A percentile compares a stretch with the other conserved stretches of the same genome.
These are phyloP conservation scores for Corydoras maculifer DNA, from an alignment of 2,113 vertebrate genomes.

Conservation along the genomic window DNA sequence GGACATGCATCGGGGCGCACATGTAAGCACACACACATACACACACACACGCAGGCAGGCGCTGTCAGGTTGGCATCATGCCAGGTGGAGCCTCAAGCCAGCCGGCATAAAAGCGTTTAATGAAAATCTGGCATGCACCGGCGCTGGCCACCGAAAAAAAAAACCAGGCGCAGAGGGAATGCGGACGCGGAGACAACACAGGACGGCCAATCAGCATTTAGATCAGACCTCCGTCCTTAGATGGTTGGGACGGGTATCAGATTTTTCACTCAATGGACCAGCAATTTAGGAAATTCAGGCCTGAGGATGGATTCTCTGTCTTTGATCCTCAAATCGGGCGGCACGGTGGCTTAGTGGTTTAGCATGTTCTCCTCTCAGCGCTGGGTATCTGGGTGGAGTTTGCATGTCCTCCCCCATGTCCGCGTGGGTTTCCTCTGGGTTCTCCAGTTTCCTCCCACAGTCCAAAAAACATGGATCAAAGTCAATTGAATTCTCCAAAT, in stretches of 20 bases:
- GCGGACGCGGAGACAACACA: slow-evolving; percentile 9
- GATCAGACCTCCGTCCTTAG: background rate
- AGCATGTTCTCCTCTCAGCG: too few relatives aligned
- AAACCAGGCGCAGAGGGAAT: slow-evolving; percentile 6
- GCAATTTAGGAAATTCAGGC: slow-evolving; percentile 51
- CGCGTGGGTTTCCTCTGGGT: too few relatives aligned
- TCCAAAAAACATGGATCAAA: too few relatives aligned
- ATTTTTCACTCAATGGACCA: too few relatives aligned
- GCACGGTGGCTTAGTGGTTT: too few relatives aligned
- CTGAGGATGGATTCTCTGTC: slow-evolving; percentile 22
- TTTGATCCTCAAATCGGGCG: too few relatives aligned
- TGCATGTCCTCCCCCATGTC: too few relatives aligned
- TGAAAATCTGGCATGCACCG: slow-evolving; percentile 57
- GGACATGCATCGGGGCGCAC: background rate
- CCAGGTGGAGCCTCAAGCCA: slow-evolving; percentile 54
- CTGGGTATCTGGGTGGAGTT: too few relatives aligned
- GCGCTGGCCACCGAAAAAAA: slow-evolving; percentile 30
- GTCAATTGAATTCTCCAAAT: too few relatives aligned
- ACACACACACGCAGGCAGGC: slow-evolving; percentile 34
- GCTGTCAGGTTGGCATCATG: slow-evolving; percentile 48
- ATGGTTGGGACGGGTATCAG: background rate
- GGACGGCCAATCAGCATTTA: background rate
- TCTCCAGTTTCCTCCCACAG: too few relatives aligned
- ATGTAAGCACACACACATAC: slow-evolving; percentile 2
- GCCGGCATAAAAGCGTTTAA: slow-evolving; percentile 63